Conservation (phyloP, 2,888 invertebrate genomes). For the Dryomyza anilis region DNA sequence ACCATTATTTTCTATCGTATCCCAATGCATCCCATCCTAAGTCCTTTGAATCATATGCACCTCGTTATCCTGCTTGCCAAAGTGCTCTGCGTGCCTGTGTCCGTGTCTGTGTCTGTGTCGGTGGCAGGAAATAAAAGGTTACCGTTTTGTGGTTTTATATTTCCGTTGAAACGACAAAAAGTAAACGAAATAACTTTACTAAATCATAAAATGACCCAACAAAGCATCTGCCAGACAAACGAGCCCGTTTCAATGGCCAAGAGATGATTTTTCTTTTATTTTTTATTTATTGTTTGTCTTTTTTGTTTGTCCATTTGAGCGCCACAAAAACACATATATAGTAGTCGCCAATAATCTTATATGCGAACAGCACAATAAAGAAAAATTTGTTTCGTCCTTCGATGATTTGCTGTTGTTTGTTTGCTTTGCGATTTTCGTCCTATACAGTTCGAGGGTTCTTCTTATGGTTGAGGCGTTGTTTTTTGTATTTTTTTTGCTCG, state of each 20-base stretch:
- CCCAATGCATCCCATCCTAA: too few relatives aligned
- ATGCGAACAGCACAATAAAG: too few relatives aligned
- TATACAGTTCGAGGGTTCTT: neutral
- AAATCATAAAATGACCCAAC: neutral
- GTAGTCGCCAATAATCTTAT: neutral
- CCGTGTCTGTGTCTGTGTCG: too few relatives aligned
- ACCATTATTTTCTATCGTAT: too few relatives aligned
- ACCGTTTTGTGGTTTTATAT: too few relatives aligned
- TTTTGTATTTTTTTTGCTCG: slow-evolving; percentile 9
- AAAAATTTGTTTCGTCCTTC: neutral
- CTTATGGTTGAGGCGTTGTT: neutral
- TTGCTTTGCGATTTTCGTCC: neutral
- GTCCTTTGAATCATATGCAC: too few relatives aligned
- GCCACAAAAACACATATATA: neutral
- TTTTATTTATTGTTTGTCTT: neutral
- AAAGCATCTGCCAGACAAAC: neutral
- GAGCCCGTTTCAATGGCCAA: neutral
- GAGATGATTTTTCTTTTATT: neutral
- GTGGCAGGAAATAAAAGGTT: too few relatives aligned
- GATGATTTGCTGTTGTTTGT: neutral
- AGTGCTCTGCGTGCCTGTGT: too few relatives aligned
- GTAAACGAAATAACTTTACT: neutral
- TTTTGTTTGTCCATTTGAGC: too few relatives aligned
- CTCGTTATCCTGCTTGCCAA: too few relatives aligned
- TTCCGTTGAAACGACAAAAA: neutral